These are phyloP conservation scores for Chiropotes sagulatus DNA, from an alignment of 2,797 vertebrate species.

Conservation along the genomic window DNA sequence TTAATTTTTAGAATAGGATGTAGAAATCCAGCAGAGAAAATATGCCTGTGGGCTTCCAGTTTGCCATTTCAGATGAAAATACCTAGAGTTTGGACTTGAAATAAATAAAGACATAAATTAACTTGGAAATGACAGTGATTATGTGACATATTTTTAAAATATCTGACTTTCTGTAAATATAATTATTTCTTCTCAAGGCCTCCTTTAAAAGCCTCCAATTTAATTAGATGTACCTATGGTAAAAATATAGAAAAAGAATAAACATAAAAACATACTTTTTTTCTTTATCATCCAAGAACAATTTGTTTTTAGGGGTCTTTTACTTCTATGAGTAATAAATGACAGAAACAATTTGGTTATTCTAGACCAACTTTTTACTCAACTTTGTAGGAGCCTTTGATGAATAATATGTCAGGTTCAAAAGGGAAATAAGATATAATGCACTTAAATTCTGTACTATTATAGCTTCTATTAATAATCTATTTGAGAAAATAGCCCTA, in stretches of 20 bases:
- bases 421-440: background rate
- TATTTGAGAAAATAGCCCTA: background rate
- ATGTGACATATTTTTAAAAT: background rate
- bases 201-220: background rate
- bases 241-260: background rate
- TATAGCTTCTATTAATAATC: background rate
- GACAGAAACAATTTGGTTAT: background rate
- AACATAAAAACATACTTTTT: background rate
- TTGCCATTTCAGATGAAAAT: background rate
- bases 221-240: slow-evolving; percentile 9
- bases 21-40: background rate
- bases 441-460: background rate
- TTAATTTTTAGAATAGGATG: background rate
- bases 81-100: background rate
- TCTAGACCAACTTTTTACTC: slow-evolving; percentile 24
- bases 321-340: slow-evolving; percentile 8
- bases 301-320: slow-evolving; percentile 33
- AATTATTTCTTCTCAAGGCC: background rate
- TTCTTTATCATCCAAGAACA: background rate
- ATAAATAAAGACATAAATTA: slow-evolving; percentile 40
- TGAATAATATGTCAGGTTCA: background rate
- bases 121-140: background rate
- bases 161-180: background rate
- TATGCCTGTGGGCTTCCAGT: background rate
- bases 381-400: background rate